phyloP scores from a whole-genome alignment of 2,113 vertebrate genomes.

The Caloenas nicobarica region DNA sequence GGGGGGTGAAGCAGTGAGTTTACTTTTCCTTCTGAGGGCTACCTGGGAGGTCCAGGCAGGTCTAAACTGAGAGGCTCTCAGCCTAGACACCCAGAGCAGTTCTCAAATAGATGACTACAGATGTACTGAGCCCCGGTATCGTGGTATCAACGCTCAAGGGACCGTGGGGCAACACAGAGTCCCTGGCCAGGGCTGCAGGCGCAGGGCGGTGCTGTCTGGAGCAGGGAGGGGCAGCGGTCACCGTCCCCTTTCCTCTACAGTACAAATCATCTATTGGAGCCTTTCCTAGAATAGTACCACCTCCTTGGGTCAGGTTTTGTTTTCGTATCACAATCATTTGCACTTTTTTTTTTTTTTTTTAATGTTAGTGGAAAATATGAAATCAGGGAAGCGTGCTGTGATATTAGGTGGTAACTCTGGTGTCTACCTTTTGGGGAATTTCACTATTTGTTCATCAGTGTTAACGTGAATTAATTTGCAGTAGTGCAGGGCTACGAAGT shows the following conservation, averaged over 20 bases:
- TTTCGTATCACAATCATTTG: background rate
- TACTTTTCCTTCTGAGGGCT: background rate
- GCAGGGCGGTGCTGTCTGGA: background rate
- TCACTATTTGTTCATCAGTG: background rate
- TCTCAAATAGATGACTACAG: accelerated
- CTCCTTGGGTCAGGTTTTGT: background rate
- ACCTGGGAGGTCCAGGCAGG: background rate
- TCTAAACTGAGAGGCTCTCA: background rate
- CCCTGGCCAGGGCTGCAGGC: background rate
- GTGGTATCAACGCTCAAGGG: accelerated
- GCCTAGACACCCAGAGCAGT: background rate
- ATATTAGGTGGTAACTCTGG: background rate
- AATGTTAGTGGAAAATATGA: background rate
- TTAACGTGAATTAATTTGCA: background rate
- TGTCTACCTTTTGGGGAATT: background rate
- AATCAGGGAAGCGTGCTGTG: background rate
- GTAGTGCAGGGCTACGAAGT: background rate
- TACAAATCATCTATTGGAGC: background rate
- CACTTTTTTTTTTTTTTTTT: background rate
- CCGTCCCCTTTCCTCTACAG: background rate
- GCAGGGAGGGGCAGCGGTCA: background rate
- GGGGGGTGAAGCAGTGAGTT: background rate
- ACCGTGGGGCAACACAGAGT: accelerated
- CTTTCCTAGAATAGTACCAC: background rate
- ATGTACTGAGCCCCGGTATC: accelerated